Conservation (phyloP, 2,888 invertebrate species). For the Lacanobia wlatinum region DNA sequence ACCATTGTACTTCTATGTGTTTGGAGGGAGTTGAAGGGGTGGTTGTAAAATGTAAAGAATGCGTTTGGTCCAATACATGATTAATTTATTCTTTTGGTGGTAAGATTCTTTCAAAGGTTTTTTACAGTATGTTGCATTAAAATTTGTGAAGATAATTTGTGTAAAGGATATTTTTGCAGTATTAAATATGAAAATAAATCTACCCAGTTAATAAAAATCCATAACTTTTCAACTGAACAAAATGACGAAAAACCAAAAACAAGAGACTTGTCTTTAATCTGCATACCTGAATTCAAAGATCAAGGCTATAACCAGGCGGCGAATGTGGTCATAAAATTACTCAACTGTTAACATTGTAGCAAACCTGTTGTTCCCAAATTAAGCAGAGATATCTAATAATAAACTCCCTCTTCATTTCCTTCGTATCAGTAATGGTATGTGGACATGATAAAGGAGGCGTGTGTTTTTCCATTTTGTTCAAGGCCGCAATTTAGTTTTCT, state of each 20-base stretch:
- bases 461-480: background rate
- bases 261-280: background rate
- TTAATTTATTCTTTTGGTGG: background rate
- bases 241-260: background rate
- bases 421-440: too few species aligned
- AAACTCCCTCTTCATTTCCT: too few species aligned
- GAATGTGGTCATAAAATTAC: background rate
- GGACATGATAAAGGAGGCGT: background rate
- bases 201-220: background rate
- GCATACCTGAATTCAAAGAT: slow-evolving; percentile 20
- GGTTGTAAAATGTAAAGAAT: background rate
- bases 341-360: background rate
- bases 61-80: background rate
- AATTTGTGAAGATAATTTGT: background rate
- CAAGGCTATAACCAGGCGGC: slow-evolving; percentile 20
- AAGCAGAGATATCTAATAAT: background rate
- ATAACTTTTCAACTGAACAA: background rate
- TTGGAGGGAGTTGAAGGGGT: too few species aligned
- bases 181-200: background rate
- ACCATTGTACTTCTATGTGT: background rate
- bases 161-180: background rate
- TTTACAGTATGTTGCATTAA: background rate
- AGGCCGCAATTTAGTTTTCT: background rate
- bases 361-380: background rate
- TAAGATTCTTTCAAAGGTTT: background rate